Evolutionary conservation across 1,140 invertebrate species (phyloP).

Genomic region (Steinernema feltiae): DNA sequence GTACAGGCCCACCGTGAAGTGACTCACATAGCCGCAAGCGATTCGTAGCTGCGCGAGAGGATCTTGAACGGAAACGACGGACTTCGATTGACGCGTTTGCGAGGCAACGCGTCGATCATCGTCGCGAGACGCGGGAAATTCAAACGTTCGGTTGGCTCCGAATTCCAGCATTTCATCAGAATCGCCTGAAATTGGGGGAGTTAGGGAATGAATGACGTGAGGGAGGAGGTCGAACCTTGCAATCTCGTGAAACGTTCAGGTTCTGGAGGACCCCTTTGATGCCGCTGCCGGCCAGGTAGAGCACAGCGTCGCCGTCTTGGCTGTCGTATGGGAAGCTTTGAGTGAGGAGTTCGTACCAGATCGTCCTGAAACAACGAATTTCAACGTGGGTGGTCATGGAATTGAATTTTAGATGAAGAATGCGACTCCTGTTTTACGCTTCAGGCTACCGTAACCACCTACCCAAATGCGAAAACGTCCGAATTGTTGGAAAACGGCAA

Average conservation of each 20-base stretch:
- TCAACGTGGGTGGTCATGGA: too few species aligned
- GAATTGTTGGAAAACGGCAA: constrained; percentile 83
- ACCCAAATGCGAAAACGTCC: constrained; percentile 97
- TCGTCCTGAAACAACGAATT: constrained; percentile 78
- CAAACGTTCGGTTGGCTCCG: constrained; percentile 72
- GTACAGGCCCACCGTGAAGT: too few species aligned
- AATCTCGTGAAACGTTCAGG: constrained; percentile 85
- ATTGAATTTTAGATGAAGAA: constrained; percentile 15
- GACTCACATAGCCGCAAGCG: too few species aligned
- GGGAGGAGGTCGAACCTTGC: too few species aligned
- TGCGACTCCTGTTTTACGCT: constrained; percentile 23
- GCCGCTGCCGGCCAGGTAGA: constrained; percentile 93
- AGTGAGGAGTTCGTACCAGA: constrained; percentile 95
- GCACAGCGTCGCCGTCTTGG: constrained; percentile 84
- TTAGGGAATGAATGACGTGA: too few species aligned
- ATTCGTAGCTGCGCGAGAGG: background rate
- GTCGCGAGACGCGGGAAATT: constrained; percentile 79
- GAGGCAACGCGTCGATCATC: constrained; percentile 76
- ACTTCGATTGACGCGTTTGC: constrained; percentile 84
- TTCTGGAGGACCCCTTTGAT: constrained; percentile 90
- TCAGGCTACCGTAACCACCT: too few species aligned
- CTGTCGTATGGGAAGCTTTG: constrained; percentile 91
- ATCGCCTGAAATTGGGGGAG: constrained; percentile 70
- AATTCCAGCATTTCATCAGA: constrained; percentile 91
- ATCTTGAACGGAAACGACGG: constrained; percentile 76